phyloP scores from a whole-genome alignment of 2,888 invertebrate species.

The Diloba caeruleocephala region DNA sequence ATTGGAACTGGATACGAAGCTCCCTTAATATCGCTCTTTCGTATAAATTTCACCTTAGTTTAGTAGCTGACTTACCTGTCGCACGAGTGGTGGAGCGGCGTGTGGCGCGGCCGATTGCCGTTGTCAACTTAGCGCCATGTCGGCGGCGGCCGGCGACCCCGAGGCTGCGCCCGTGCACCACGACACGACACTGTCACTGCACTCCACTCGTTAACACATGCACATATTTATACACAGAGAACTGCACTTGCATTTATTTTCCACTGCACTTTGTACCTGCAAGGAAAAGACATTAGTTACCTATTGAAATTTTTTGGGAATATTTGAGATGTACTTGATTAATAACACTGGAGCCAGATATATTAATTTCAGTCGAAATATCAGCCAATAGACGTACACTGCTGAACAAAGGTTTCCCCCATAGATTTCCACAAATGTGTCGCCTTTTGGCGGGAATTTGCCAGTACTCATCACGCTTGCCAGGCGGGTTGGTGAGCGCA shows the following conservation, averaged over 20 bases:
- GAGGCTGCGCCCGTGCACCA: constrained; percentile 58
- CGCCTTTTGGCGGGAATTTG: too few relatives aligned
- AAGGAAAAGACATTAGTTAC: constrained; percentile 69
- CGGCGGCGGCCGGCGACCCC: constrained; percentile 60
- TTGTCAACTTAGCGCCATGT: constrained; percentile 85
- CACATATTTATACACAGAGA: constrained; percentile 59
- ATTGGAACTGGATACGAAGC: too few relatives aligned
- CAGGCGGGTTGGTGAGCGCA: too few relatives aligned
- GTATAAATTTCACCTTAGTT: not conserved
- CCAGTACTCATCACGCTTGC: too few relatives aligned
- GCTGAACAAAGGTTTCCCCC: too few relatives aligned
- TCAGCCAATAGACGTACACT: too few relatives aligned
- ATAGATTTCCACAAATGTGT: too few relatives aligned
- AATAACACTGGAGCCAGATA: too few relatives aligned
- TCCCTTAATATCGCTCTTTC: too few relatives aligned
- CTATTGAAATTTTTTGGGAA: too few relatives aligned
- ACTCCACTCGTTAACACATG: constrained; percentile 62
- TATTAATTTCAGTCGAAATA: too few relatives aligned
- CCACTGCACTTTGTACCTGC: constrained; percentile 77
- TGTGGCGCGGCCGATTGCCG: constrained; percentile 84
- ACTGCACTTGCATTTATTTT: constrained; percentile 59
- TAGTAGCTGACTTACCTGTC: constrained; percentile 72
- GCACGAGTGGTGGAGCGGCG: constrained; percentile 78
- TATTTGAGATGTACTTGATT: too few relatives aligned
- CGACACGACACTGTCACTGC: constrained; percentile 52